Conservation (phyloP, 1,140 invertebrate species). For the Drosophila subpulchrella region DNA sequence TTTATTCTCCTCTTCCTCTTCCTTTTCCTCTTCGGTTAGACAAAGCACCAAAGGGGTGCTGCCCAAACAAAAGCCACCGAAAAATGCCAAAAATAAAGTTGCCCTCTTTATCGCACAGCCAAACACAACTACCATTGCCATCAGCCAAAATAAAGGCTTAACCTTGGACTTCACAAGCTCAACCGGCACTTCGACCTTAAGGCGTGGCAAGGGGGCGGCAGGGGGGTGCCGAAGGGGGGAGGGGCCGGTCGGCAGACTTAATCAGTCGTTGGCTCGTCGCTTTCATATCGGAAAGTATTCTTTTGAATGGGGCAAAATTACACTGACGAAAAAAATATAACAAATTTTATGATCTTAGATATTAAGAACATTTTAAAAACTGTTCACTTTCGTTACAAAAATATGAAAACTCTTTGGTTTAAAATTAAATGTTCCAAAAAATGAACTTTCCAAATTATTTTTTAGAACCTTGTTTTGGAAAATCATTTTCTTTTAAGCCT, state of each 20-base stretch:
- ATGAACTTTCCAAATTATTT: too few species aligned
- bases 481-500: too few species aligned
- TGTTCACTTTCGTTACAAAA: too few species aligned
- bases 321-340: not conserved
- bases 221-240: not conserved
- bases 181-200: conserved; percentile 31
- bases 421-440: too few species aligned
- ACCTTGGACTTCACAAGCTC: conserved; percentile 63
- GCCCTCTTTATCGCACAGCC: conserved; percentile 37
- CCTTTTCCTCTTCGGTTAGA: conserved; percentile 3
- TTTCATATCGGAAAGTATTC: conserved; percentile 32
- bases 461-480: too few species aligned
- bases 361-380: not conserved
- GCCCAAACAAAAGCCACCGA: conserved; percentile 28
- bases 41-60: conserved; percentile 18
- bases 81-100: conserved; percentile 50
- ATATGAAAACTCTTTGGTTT: too few species aligned
- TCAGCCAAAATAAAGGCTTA: conserved; percentile 54
- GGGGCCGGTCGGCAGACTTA: conserved; percentile 25
- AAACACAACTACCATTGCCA: conserved; percentile 17
- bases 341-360: not conserved
- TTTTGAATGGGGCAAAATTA: not conserved
- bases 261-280: conserved; percentile 58
- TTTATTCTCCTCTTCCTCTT: conserved; percentile 11
- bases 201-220: not conserved